Conservation (phyloP, 2,888 invertebrate genomes). For the Protophormia terraenovae region DNA sequence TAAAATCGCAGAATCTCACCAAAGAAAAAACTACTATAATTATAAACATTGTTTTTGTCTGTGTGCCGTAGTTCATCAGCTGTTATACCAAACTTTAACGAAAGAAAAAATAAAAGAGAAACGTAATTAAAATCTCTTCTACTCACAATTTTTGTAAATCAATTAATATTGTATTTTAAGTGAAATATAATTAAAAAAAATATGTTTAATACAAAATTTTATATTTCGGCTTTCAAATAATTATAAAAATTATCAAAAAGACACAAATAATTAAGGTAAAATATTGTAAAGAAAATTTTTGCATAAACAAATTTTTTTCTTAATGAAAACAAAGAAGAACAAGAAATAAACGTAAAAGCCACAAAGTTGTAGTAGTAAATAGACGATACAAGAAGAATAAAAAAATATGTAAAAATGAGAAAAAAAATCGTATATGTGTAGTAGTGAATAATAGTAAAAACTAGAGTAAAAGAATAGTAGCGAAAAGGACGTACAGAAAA, state of each 20-base stretch:
- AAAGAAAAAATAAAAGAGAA: conserved; percentile 54
- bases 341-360: conserved; percentile 54
- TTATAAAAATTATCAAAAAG: not conserved
- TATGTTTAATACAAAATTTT: not conserved
- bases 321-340: conserved; percentile 65
- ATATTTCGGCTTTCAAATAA: not conserved
- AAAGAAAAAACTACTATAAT: not conserved
- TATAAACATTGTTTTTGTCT: not conserved
- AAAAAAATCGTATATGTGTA: conserved; percentile 17
- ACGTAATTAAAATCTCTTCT: conserved; percentile 36
- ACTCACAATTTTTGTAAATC: conserved; percentile 37
- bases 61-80: conserved; percentile 39
- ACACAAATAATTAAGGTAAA: not conserved
- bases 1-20: not conserved
- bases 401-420: conserved; percentile 17
- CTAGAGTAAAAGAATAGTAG: conserved; percentile 52
- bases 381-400: conserved; percentile 22
- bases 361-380: conserved; percentile 58
- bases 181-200: not conserved
- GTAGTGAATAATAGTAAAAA: conserved; percentile 54
- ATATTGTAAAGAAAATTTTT: conserved; percentile 21
- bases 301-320: conserved; percentile 43
- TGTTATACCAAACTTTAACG: conserved; percentile 53
- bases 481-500: not conserved
- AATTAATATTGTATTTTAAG: conserved; percentile 21